Evolutionary conservation across 2,888 invertebrate genomes (phyloP).

Genomic region (Volucella bombylans): DNA sequence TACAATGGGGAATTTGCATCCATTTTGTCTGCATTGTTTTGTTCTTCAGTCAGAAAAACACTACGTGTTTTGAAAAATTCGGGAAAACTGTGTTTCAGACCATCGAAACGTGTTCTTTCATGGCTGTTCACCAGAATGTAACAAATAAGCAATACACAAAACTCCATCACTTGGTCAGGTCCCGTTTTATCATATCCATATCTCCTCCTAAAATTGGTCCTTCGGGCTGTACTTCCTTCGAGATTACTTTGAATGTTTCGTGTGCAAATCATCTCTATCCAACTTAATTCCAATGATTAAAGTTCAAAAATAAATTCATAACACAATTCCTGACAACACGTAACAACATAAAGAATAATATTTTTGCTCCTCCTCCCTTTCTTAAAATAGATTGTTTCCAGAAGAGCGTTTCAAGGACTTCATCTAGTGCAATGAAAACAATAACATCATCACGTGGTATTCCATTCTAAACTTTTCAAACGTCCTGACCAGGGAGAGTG

Average conservation of each 20-base stretch:
- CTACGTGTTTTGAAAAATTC: no score
- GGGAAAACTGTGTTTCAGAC: no score
- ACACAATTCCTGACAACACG: slow-evolving; percentile 22
- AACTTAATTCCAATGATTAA: slow-evolving; percentile 26
- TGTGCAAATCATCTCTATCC: neutral
- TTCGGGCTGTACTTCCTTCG: neutral
- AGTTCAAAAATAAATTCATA: slow-evolving; percentile 22
- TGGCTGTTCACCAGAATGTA: no score
- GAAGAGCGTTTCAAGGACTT: slow-evolving; percentile 66
- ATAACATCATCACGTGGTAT: slow-evolving; percentile 69
- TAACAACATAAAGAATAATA: slow-evolving; percentile 33
- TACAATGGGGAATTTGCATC: no score
- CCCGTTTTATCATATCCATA: no score
- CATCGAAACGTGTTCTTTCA: no score
- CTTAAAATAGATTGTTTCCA: slow-evolving; percentile 51
- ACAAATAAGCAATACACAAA: no score
- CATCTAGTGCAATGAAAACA: slow-evolving; percentile 64
- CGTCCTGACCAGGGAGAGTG: slow-evolving; percentile 28
- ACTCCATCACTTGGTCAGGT: no score
- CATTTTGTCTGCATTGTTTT: no score
- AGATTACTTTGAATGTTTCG: no score
- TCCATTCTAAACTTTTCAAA: slow-evolving; percentile 59
- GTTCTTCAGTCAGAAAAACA: no score
- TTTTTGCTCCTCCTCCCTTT: slow-evolving; percentile 2
- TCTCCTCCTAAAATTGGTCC: no score